phyloP scores from a whole-genome alignment of 2,113 vertebrate species.

The Callipepla squamata region DNA sequence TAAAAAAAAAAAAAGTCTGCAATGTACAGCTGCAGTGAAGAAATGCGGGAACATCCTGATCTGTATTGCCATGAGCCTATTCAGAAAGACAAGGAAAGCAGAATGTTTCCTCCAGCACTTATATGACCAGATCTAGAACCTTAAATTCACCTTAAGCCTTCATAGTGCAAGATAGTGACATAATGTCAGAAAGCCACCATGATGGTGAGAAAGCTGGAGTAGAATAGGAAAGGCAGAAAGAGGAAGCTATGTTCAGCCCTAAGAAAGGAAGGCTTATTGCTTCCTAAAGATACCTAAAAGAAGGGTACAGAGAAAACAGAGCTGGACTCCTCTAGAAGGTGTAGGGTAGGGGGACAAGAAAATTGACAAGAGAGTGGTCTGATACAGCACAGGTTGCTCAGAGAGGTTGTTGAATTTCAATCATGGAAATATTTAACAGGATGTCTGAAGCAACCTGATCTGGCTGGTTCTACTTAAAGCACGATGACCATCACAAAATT shows the following conservation, averaged over 20 bases:
- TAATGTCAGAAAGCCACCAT: neutral
- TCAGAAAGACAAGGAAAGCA: neutral
- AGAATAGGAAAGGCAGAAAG: neutral
- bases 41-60: neutral
- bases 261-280: neutral
- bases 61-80: neutral
- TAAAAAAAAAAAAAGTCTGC: neutral
- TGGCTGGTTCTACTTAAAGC: neutral
- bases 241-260: neutral
- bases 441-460: accelerated
- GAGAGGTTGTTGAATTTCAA: neutral
- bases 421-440: neutral
- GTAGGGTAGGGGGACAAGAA: neutral
- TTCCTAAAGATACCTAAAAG: neutral
- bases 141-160: neutral
- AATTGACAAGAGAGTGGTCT: neutral
- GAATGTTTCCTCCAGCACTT: neutral
- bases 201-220: neutral
- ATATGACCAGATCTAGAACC: neutral
- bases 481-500: no score
- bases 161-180: neutral
- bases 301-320: neutral
- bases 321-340: neutral
- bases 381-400: neutral
- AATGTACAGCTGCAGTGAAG: neutral